Evolutionary conservation across 2,888 invertebrate species (phyloP).

Genomic region (Protophormia terraenovae): DNA sequence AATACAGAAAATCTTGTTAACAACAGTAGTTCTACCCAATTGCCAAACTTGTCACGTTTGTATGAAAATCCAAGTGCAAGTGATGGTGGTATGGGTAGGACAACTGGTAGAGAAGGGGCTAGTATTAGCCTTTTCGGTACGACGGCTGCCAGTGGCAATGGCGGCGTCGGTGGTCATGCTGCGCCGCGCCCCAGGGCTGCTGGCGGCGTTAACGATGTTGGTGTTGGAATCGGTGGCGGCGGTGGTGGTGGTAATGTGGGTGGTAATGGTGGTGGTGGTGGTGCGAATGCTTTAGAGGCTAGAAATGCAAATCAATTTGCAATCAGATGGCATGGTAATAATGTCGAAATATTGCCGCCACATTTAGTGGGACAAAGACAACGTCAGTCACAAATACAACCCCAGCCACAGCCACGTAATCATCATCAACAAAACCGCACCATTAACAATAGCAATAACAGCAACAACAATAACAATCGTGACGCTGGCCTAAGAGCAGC

Average conservation of each 20-base stretch:
- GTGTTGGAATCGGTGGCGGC: constrained; percentile 45
- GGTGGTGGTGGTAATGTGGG: constrained; percentile 42
- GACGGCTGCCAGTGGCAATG: constrained; percentile 72
- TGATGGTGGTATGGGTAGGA: constrained; percentile 65
- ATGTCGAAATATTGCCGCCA: constrained; percentile 59
- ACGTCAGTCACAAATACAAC: constrained; percentile 60
- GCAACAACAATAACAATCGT: constrained; percentile 60
- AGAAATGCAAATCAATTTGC: constrained; percentile 53
- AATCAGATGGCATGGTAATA: constrained; percentile 57
- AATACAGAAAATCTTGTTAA: constrained; percentile 58
- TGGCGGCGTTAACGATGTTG: constrained; percentile 69
- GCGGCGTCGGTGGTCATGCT: constrained; percentile 71
- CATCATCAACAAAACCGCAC: constrained; percentile 62
- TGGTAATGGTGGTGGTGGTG: constrained; percentile 34
- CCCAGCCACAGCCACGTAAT: constrained; percentile 61
- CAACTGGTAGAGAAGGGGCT: constrained; percentile 61
- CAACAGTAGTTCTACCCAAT: constrained; percentile 59
- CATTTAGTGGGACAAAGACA: constrained; percentile 48
- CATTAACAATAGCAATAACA: constrained; percentile 54
- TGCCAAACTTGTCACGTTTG: constrained; percentile 59
- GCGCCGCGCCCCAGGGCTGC: constrained; percentile 72
- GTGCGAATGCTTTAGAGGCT: constrained; percentile 38
- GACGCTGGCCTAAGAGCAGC: constrained; percentile 59
- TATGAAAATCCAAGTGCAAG: constrained; percentile 64
- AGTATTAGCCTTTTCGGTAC: constrained; percentile 59